phyloP scores from a whole-genome alignment of 2,888 invertebrate genomes.

The Apotomis capreana region DNA sequence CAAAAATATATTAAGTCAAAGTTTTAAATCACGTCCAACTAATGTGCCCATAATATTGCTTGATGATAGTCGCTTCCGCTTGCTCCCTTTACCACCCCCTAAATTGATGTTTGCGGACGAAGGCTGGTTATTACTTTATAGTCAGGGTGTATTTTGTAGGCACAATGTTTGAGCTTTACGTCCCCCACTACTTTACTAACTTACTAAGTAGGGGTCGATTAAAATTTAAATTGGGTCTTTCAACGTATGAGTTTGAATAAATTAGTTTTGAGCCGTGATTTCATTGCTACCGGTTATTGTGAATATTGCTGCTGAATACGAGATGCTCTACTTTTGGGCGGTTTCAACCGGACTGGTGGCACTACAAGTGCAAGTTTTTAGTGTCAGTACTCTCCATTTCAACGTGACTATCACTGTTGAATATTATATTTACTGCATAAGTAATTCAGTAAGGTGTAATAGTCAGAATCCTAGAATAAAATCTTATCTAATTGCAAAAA shows the following conservation, averaged over 20 bases:
- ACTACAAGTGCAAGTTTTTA: background rate
- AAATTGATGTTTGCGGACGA: conserved; percentile 65
- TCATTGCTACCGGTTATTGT: background rate
- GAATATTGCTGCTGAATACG: background rate
- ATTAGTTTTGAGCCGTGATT: conserved; percentile 19
- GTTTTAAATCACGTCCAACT: no score
- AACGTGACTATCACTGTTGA: no score
- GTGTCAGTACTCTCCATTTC: background rate
- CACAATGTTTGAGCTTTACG: conserved; percentile 57
- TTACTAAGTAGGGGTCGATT: conserved; percentile 40
- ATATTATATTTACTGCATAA: background rate
- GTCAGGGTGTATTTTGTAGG: conserved; percentile 63
- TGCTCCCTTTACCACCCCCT: conserved; percentile 44
- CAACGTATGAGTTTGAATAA: conserved; percentile 34
- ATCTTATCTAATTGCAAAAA: background rate
- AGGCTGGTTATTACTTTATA: conserved; percentile 70
- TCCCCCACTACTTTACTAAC: conserved; percentile 31
- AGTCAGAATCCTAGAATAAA: background rate
- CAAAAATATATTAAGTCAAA: no score
- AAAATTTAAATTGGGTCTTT: conserved; percentile 44
- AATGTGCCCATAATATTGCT: background rate
- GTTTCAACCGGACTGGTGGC: background rate
- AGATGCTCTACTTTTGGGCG: background rate
- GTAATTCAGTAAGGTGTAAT: background rate
- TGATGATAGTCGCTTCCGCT: conserved; percentile 48